Conservation (phyloP, 1,140 invertebrate genomes). For the Philopotamus ludificatus region DNA sequence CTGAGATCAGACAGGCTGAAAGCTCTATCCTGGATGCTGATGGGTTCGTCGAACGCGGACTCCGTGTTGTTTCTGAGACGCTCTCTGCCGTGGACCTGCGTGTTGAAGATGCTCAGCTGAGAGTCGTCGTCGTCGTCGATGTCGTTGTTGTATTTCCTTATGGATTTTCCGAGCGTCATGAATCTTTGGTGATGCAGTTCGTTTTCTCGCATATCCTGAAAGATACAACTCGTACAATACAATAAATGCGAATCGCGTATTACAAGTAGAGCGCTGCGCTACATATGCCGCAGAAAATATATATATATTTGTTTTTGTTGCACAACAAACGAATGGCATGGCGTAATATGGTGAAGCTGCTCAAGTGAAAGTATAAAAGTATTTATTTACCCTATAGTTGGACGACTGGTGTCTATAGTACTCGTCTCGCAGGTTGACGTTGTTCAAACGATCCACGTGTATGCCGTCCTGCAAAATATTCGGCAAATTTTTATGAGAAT, state of each 20-base stretch:
- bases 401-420: conserved; percentile 12
- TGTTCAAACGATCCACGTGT: conserved; percentile 14
- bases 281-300: too few relatives aligned
- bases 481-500: conserved; percentile 23
- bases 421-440: background rate
- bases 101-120: conserved; percentile 6
- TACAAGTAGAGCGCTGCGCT: too few relatives aligned
- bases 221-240: background rate
- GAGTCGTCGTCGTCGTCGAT: conserved; percentile 3
- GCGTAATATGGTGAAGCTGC: too few relatives aligned
- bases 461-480: conserved; percentile 31
- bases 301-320: too few relatives aligned
- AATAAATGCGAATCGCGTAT: too few relatives aligned
- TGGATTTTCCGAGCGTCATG: conserved; percentile 9
- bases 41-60: background rate
- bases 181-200: conserved; percentile 3
- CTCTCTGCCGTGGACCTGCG: conserved; percentile 15
- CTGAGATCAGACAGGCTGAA: conserved; percentile 27
- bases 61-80: background rate
- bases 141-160: conserved; percentile 5
- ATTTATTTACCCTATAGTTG: conserved; percentile 19
- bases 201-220: background rate
- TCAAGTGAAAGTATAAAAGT: too few relatives aligned
- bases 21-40: conserved; percentile 9
- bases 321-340: too few relatives aligned